Percentiles rank a stretch among this genome's conserved stretches.
Conservation (phyloP, 2,113 vertebrate species). For the Aptenodytes patagonicus region DNA sequence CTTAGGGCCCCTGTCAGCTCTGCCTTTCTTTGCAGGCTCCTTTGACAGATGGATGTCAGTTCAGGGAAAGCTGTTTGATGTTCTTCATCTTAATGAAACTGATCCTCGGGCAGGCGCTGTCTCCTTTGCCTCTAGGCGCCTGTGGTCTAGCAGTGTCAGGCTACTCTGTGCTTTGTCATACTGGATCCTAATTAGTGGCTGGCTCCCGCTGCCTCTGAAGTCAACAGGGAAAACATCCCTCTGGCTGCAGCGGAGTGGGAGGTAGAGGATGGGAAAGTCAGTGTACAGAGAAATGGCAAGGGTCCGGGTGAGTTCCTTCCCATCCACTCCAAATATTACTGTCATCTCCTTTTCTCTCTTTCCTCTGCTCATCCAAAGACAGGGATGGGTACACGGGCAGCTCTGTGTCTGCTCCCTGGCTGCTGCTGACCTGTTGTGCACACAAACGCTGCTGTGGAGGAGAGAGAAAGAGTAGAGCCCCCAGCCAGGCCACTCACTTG, state of each 20-base stretch:
- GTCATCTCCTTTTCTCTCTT: background rate
- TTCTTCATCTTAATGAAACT: constrained; percentile 60
- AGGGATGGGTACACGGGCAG: background rate
- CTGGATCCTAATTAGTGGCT: constrained; percentile 60
- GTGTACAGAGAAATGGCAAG: background rate
- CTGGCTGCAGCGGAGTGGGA: background rate
- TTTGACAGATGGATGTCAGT: constrained; percentile 65
- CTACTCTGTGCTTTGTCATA: constrained; percentile 47
- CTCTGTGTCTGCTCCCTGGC: background rate
- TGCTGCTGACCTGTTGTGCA: background rate
- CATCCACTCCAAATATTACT: background rate
- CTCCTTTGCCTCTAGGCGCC: constrained; percentile 30
- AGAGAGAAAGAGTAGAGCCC: background rate
- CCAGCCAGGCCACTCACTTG: background rate
- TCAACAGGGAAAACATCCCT: constrained; percentile 29
- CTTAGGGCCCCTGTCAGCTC: constrained; percentile 57
- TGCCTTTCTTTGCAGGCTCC: constrained; percentile 45
- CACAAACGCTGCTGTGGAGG: no score
- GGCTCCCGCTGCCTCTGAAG: constrained; percentile 19
- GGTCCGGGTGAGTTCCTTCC: background rate
- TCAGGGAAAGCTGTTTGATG: constrained; percentile 27
- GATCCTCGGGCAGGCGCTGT: constrained; percentile 19
- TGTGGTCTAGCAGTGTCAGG: constrained; percentile 22
- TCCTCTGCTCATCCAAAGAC: background rate
- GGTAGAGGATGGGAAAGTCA: background rate